phyloP scores from a whole-genome alignment of 2,888 invertebrate species.

The Celastrina argiolus region DNA sequence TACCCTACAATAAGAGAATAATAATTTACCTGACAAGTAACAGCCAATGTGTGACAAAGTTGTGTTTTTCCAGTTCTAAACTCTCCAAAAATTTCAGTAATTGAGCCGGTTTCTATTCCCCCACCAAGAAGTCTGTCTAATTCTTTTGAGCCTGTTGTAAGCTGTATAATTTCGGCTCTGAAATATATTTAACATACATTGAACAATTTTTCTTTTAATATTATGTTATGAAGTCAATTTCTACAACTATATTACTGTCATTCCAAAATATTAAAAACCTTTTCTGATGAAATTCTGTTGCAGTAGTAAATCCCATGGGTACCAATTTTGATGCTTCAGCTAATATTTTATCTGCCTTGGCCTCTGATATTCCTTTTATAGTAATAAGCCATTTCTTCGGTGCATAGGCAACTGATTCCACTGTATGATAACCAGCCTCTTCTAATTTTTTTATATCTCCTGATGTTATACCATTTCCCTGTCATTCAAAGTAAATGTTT shows the following conservation, averaged over 20 bases:
- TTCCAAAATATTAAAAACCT: slow-evolving; percentile 62
- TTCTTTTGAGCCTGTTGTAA: slow-evolving; percentile 97
- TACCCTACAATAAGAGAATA: too few species aligned
- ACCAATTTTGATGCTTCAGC: slow-evolving; percentile 94
- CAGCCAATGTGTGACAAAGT: slow-evolving; percentile 96
- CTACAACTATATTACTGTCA: background rate
- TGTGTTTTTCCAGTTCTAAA: slow-evolving; percentile 99
- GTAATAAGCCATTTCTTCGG: slow-evolving; percentile 93
- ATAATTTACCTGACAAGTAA: slow-evolving; percentile 91
- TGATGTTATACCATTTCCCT: slow-evolving; percentile 94
- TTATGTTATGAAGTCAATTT: too few species aligned
- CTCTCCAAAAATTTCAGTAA: slow-evolving; percentile 99
- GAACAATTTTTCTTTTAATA: background rate
- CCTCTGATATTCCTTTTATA: slow-evolving; percentile 97
- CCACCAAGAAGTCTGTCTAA: slow-evolving; percentile 95
- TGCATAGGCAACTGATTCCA: slow-evolving; percentile 96
- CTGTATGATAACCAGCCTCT: slow-evolving; percentile 95
- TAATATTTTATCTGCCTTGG: slow-evolving; percentile 96
- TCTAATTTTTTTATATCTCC: slow-evolving; percentile 95
- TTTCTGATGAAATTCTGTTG: slow-evolving; percentile 96
- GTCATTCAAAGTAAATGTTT: slow-evolving; percentile 31
- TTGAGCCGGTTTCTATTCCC: slow-evolving; percentile 98
- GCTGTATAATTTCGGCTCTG: slow-evolving; percentile 92
- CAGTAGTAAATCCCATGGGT: slow-evolving; percentile 98
- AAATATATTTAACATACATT: slow-evolving; percentile 30